phyloP scores from a whole-genome alignment of 2,113 vertebrate genomes.

The Zeus faber region DNA sequence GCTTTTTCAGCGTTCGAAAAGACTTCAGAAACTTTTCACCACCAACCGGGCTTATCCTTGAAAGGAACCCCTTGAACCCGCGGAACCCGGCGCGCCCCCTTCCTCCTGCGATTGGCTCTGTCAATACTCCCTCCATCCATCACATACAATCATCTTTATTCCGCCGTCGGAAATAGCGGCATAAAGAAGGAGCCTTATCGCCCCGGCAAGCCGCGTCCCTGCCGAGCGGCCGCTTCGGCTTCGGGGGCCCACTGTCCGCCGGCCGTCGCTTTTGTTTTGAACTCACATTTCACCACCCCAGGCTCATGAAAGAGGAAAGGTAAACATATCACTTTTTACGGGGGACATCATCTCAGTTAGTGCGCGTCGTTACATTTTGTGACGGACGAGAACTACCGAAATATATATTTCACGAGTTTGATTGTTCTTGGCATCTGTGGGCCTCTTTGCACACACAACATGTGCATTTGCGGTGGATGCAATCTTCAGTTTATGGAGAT shows the following conservation, averaged over 20 bases:
- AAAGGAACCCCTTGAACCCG: too few relatives aligned
- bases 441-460: too few relatives aligned
- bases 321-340: conserved; percentile 50
- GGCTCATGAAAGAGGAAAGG: conserved; percentile 27
- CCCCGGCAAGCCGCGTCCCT: too few relatives aligned
- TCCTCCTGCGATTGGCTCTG: conserved; percentile 44
- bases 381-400: too few relatives aligned
- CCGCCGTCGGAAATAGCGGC: conserved; percentile 16
- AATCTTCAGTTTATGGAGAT: neutral
- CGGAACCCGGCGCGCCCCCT: too few relatives aligned
- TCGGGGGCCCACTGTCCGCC: conserved; percentile 6
- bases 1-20: too few relatives aligned
- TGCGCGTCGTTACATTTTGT: too few relatives aligned
- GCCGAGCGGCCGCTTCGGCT: too few relatives aligned
- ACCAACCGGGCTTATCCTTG: too few relatives aligned
- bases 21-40: too few relatives aligned
- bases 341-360: conserved; percentile 31
- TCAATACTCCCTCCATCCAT: conserved; percentile 56
- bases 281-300: conserved; percentile 13
- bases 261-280: conserved; percentile 33
- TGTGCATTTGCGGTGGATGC: neutral
- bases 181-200: conserved; percentile 58
- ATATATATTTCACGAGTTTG: too few relatives aligned
- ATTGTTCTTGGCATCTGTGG: too few relatives aligned
- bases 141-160: conserved; percentile 52